phyloP scores from a whole-genome alignment of 2,888 invertebrate species.

The Agapostemon virescens region DNA sequence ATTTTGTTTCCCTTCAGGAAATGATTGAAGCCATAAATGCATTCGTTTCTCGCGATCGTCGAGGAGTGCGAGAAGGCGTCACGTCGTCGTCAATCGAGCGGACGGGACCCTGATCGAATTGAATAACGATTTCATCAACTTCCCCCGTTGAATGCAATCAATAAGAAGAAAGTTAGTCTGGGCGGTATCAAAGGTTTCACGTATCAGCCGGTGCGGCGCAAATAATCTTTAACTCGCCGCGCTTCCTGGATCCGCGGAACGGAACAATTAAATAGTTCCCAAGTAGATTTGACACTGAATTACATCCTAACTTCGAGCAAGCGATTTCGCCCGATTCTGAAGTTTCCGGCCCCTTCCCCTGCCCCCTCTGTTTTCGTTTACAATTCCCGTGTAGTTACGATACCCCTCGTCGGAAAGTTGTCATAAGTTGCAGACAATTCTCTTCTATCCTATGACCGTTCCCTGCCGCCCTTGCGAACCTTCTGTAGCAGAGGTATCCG shows the following conservation, averaged over 20 bases:
- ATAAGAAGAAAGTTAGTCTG: neutral
- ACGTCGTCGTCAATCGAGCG: neutral
- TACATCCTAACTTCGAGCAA: neutral
- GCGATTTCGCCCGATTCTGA: conserved; percentile 13
- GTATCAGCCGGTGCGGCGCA: neutral
- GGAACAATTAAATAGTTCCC: conserved; percentile 12
- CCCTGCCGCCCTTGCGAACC: conserved; percentile 3
- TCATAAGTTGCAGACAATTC: conserved; percentile 50
- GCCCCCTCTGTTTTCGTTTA: conserved; percentile 31
- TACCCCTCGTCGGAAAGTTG: conserved; percentile 17
- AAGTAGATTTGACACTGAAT: conserved; percentile 22
- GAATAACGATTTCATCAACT: neutral
- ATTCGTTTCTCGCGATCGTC: neutral
- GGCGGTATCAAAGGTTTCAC: neutral
- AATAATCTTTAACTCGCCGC: conserved; percentile 3
- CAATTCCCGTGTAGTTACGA: conserved; percentile 34
- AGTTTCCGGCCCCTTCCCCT: neutral
- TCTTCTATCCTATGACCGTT: conserved; percentile 42
- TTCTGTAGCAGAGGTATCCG: conserved; percentile 3
- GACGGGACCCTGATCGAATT: neutral
- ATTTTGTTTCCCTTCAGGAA: neutral
- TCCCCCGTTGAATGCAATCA: neutral
- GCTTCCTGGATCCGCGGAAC: conserved; percentile 4
- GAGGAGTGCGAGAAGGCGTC: neutral
- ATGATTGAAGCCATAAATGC: neutral